Evolutionary conservation across 2,113 vertebrate species (phyloP).

Genomic region (Psittacus erithacus): DNA sequence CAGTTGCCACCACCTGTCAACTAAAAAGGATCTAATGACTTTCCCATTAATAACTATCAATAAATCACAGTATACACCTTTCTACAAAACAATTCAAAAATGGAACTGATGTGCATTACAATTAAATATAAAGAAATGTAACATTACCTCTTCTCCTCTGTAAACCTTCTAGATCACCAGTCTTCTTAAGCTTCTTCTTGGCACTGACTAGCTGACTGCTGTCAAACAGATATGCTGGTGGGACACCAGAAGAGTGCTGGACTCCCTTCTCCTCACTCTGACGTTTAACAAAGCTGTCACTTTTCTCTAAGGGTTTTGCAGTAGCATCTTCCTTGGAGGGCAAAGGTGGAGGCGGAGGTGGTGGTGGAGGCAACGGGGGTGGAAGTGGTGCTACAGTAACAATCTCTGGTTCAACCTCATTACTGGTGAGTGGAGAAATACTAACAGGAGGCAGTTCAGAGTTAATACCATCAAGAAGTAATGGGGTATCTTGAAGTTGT

Average conservation of each 20-base stretch:
- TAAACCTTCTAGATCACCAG: slow-evolving; percentile 84
- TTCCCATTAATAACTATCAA: not conserved
- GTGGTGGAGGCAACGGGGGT: slow-evolving; percentile 55
- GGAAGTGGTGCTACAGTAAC: slow-evolving; percentile 59
- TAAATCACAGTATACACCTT: not conserved
- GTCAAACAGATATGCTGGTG: slow-evolving; percentile 89
- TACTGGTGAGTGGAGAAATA: slow-evolving; percentile 65
- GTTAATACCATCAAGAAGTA: slow-evolving; percentile 74
- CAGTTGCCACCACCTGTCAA: not conserved
- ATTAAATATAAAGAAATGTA: not conserved
- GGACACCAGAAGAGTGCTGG: slow-evolving; percentile 58
- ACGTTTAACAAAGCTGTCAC: slow-evolving; percentile 39
- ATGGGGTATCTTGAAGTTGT: slow-evolving; percentile 73
- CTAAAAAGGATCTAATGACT: not conserved
- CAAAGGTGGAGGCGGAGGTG: slow-evolving; percentile 68
- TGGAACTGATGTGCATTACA: not conserved
- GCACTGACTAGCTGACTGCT: slow-evolving; percentile 94
- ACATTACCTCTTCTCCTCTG: slow-evolving; percentile 89
- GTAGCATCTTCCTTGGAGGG: slow-evolving; percentile 71
- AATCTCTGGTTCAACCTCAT: slow-evolving; percentile 60
- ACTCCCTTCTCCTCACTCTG: slow-evolving; percentile 75
- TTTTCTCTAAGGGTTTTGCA: slow-evolving; percentile 62
- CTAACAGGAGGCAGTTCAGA: slow-evolving; percentile 58
- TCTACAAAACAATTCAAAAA: not conserved
- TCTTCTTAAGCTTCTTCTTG: slow-evolving; percentile 94